A percentile compares a stretch with the other conserved stretches of the same genome.
phyloP scores from a whole-genome alignment of 2,113 vertebrate genomes.

The Platysternon megacephalum region DNA sequence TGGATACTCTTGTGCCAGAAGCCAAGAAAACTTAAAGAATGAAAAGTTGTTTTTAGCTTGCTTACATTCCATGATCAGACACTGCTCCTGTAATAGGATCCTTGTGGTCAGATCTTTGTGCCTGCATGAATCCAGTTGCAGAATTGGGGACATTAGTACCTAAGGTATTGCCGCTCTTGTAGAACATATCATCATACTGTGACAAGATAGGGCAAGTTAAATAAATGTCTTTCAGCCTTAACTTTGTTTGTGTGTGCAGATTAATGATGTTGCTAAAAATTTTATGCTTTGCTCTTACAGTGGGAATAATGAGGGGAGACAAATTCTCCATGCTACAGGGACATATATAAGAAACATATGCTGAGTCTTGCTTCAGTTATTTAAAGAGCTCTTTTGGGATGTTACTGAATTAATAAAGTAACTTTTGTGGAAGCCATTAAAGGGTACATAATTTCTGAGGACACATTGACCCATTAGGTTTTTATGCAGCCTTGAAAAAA shows the following conservation, averaged over 20 bases:
- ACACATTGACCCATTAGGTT: neutral
- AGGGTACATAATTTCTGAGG: neutral
- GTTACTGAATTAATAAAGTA: neutral
- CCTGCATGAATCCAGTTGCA: conserved; percentile 17
- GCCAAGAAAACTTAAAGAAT: neutral
- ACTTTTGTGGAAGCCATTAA: neutral
- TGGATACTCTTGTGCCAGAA: neutral
- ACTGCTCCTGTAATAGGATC: conserved; percentile 7
- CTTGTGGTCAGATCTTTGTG: neutral
- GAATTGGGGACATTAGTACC: neutral
- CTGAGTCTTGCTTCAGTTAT: neutral
- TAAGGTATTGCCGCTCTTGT: neutral
- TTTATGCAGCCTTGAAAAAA: neutral
- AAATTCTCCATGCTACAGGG: neutral
- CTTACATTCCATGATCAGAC: conserved; percentile 26
- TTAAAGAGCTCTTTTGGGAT: neutral
- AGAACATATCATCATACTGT: neutral
- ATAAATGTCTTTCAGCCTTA: neutral
- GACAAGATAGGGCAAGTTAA: neutral
- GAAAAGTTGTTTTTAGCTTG: conserved; percentile 41
- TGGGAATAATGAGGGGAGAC: neutral
- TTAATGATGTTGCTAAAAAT: neutral
- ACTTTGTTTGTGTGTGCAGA: neutral
- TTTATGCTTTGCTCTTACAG: neutral
- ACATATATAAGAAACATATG: neutral